Evolutionary conservation across 1,140 invertebrate species (phyloP), one percentile per base, ranked within the genome.

Genomic region (Tetramorium parvispinum): DNA sequence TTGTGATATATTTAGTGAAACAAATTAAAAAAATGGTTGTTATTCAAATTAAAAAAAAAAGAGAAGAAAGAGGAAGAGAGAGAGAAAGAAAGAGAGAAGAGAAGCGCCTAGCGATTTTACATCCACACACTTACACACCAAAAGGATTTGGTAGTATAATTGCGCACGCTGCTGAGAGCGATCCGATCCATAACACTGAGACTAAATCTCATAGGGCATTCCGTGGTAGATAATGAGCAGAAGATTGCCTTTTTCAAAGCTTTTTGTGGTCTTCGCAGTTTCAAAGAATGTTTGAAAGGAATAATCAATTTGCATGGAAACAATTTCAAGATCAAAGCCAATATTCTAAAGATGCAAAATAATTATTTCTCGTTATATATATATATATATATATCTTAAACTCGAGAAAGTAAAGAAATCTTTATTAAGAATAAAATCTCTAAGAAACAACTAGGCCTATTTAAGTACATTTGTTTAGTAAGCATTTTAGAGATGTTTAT

Each of bases 1-100:
- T 95, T 95, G 94, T 95, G 94, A 95, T 95, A 95, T 95, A 95
- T 94, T 94, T 94, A 95, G 93, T 94, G 90, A 94, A 93, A 93
- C 88, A 91, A 94, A 94, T 94, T 88, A 66, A 87, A 90, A 55
- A 91, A 89, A 93, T 94, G 94, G 92, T 95, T 94, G 94, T 95
- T 95, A 94, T 94, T 94, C 91, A 93, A 93, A 93, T 93, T 93
- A 92, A 92, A 91, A 91, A 90, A 91, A 66, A 21, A 78, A 53
- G 59, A 27, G 46, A 85, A 40, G 13, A 73, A 53, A 51, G 43
- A 55, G 65, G 59, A 16, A 27, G 51, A 86, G 49, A 55, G 21
- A 18, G 16, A 82, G 51, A 73, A 49, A 63, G 68, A 55, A 46
- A 71, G 71, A 43, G 43, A 66, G 37, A 85, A 40, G 59, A 83